Conservation (phyloP, 2,113 vertebrate species). For the Illadopsis cleaveri region DNA sequence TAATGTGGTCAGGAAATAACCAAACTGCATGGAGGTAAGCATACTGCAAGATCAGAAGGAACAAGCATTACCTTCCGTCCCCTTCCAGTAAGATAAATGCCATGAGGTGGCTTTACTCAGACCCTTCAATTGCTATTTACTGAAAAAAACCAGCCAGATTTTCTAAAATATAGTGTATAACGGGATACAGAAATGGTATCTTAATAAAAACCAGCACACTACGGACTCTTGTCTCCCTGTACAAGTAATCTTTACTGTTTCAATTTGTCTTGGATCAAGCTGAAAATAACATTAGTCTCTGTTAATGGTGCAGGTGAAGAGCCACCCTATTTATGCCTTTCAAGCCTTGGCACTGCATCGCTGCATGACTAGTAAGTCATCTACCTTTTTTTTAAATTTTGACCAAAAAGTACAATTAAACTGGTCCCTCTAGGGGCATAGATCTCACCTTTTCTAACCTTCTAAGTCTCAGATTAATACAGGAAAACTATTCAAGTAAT, state of each 20-base stretch:
- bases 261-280: background rate
- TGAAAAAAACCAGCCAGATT: background rate
- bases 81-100: background rate
- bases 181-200: fast-evolving
- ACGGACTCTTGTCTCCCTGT: background rate
- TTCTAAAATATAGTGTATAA: background rate
- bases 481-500: background rate
- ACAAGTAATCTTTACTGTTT: background rate
- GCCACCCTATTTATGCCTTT: background rate
- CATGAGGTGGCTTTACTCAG: background rate
- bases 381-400: background rate
- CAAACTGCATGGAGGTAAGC: background rate
- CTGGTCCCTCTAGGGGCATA: background rate
- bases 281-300: background rate
- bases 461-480: background rate
- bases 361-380: background rate
- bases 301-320: background rate
- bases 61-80: background rate
- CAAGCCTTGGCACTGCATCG: background rate
- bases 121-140: background rate
- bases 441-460: background rate
- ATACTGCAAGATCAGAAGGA: background rate
- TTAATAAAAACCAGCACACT: background rate
- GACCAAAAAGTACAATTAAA: background rate
- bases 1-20: background rate